A percentile compares a stretch with the other conserved stretches of the same genome.
Conservation (phyloP, 1,140 invertebrate species). For the Holcopasites calliopsidis region DNA sequence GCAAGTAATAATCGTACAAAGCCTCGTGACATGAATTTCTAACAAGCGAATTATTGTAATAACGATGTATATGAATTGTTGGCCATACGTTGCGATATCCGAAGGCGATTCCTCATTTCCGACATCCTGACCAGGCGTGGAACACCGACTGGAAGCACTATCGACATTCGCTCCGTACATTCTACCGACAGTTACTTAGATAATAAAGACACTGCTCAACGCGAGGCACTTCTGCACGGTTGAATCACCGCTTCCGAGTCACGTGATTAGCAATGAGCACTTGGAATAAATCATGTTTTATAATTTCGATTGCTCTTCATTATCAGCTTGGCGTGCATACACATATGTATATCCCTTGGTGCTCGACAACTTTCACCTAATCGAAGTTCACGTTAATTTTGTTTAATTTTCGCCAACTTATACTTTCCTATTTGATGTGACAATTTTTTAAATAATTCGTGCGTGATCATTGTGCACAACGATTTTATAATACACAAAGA, state of each 20-base stretch:
- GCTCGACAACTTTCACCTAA: background rate
- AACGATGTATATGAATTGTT: background rate
- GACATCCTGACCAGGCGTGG: background rate
- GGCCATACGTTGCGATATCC: conserved; percentile 14
- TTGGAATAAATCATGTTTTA: conserved; percentile 33
- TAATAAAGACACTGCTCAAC: conserved; percentile 43
- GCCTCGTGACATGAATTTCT: background rate
- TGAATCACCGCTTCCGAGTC: conserved; percentile 48
- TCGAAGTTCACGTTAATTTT: background rate
- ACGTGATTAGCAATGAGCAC: conserved; percentile 35
- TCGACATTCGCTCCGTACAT: conserved; percentile 26
- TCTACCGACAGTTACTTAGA: conserved; percentile 31
- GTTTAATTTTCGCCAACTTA: background rate
- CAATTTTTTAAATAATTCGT: background rate
- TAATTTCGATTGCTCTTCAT: conserved; percentile 29
- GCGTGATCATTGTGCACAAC: background rate
- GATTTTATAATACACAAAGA: too few relatives aligned
- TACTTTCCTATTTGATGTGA: background rate
- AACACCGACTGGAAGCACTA: conserved; percentile 10
- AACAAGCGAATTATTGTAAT: background rate
- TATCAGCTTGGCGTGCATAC: conserved; percentile 3
- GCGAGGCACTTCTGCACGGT: conserved; percentile 29
- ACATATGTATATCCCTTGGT: background rate
- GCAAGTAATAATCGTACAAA: too few relatives aligned
- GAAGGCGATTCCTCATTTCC: conserved; percentile 7